Evolutionary conservation across 2,888 invertebrate genomes (phyloP).

Genomic region (Chymomyza procnemis): DNA sequence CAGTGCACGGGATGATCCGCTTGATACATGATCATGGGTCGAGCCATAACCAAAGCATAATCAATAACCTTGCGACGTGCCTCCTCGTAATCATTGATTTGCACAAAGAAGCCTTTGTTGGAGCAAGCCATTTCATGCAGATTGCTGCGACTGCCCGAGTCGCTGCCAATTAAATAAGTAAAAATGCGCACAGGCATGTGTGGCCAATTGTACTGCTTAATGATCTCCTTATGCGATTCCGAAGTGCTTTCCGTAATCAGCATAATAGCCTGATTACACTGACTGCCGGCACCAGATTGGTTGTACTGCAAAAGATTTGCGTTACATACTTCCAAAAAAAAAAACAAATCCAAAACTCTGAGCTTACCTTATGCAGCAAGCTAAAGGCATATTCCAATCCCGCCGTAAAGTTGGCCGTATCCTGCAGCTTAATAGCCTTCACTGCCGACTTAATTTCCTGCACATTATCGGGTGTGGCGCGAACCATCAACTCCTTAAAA

Average conservation of each 20-base stretch:
- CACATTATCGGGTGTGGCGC: slow-evolving; percentile 90
- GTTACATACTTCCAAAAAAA: neutral
- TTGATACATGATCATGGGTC: slow-evolving; percentile 96
- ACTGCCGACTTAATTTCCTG: slow-evolving; percentile 88
- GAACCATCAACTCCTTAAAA: slow-evolving; percentile 91
- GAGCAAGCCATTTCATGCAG: slow-evolving; percentile 97
- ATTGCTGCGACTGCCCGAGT: slow-evolving; percentile 90
- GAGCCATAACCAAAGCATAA: slow-evolving; percentile 95
- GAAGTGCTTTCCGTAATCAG: slow-evolving; percentile 96
- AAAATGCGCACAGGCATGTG: slow-evolving; percentile 97
- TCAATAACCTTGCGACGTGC: slow-evolving; percentile 95
- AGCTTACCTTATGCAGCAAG: slow-evolving; percentile 88
- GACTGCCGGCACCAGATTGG: slow-evolving; percentile 90
- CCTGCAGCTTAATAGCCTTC: slow-evolving; percentile 85
- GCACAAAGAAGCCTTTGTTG: slow-evolving; percentile 92
- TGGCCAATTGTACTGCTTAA: slow-evolving; percentile 92
- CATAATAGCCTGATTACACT: slow-evolving; percentile 99
- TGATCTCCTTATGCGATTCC: slow-evolving; percentile 83
- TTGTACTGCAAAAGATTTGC: slow-evolving; percentile 83
- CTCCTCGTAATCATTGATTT: slow-evolving; percentile 92
- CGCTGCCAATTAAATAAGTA: slow-evolving; percentile 96
- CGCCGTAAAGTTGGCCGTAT: slow-evolving; percentile 93
- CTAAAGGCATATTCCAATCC: slow-evolving; percentile 96
- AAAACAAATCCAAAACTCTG: neutral
- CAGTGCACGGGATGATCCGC: slow-evolving; percentile 95